Evolutionary conservation across 2,888 invertebrate genomes (phyloP), one percentile per base, ranked within the genome.

Genomic region (Thumatha senex): DNA sequence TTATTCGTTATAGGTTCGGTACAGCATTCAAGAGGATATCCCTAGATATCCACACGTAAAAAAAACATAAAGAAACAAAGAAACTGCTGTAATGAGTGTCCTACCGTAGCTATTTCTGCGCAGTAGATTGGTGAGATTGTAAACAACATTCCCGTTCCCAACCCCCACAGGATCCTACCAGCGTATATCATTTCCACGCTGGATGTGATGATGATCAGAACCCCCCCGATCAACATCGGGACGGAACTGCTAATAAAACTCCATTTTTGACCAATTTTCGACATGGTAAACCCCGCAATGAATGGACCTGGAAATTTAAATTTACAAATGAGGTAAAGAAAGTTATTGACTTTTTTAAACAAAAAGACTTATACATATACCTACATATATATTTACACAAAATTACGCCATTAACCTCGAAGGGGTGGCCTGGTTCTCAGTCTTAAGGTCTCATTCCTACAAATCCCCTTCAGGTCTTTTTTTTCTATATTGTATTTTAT

Each of bases 81-180:
- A n/a, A n/a, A n/a, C n/a, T n/a, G 18, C 18, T 24, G 5, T 24
- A 24, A 24, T 24, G 5, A 24, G 18, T 4, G 18, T 24, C 38
- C 85, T 73, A 94, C 94, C 61, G 96, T 95, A 3, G 97, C 93
- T 41, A 97, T 96, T 84, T 98, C 98, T 35, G 96, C 96, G 53
- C 97, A 94, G 84, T 98, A 98, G 93, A 97, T 96, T 0, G 98
- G 97, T 0, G 95, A 93, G 0, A 95, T 93, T 0, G 95, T 94
- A 84, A 95, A 95, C n/a, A 94, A 86, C 70, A 95, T 93, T 0
- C 96, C 95, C 0, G 94, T 92, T 0, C 93, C 94, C 0, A 95
- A 69, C 39, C 96, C 96, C 79, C 92, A 93, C 48, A 92, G 82
- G 62, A 92, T 91, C 49, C 92, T 89, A 44, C 93, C 94, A 7